Conservation (phyloP, 2,797 vertebrate genomes). For the Oreochromis grahami region DNA sequence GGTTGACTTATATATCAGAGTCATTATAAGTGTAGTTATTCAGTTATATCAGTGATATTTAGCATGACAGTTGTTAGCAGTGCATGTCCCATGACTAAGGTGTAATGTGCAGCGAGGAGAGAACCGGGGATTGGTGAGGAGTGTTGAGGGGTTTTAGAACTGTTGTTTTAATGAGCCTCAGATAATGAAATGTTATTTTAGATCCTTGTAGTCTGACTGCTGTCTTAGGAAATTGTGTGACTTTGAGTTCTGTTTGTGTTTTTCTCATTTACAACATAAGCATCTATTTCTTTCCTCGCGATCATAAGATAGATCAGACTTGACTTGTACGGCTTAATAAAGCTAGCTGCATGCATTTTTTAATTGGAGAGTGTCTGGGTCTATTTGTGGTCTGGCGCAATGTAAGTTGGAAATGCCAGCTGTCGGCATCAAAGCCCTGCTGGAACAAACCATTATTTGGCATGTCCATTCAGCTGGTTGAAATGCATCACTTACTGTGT, state of each 20-base stretch:
- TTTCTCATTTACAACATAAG: conserved; percentile 66
- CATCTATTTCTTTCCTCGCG: conserved; percentile 36
- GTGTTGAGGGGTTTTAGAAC: conserved; percentile 41
- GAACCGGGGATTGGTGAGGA: background rate
- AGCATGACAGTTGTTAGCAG: conserved; percentile 2
- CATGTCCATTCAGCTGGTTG: conserved; percentile 52
- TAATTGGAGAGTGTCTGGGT: conserved; percentile 78
- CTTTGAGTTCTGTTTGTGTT: conserved; percentile 49
- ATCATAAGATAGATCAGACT: conserved; percentile 54
- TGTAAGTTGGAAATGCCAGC: conserved; percentile 80
- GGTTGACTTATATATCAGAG: background rate
- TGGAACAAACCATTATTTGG: conserved; percentile 65
- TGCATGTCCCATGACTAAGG: conserved; percentile 12
- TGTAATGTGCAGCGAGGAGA: conserved; percentile 1
- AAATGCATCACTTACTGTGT: conserved; percentile 42
- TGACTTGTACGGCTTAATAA: conserved; percentile 62
- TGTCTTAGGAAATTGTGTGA: conserved; percentile 39
- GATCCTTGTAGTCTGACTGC: conserved; percentile 34
- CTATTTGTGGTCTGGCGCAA: conserved; percentile 80
- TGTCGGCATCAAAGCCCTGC: conserved; percentile 71
- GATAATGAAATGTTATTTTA: conserved; percentile 64
- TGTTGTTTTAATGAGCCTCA: conserved; percentile 58
- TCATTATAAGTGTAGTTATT: background rate
- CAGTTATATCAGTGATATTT: background rate
- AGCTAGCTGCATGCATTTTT: conserved; percentile 62